Evolutionary conservation across 2,797 vertebrate species (phyloP).

Genomic region (Siniperca undulata): DNA sequence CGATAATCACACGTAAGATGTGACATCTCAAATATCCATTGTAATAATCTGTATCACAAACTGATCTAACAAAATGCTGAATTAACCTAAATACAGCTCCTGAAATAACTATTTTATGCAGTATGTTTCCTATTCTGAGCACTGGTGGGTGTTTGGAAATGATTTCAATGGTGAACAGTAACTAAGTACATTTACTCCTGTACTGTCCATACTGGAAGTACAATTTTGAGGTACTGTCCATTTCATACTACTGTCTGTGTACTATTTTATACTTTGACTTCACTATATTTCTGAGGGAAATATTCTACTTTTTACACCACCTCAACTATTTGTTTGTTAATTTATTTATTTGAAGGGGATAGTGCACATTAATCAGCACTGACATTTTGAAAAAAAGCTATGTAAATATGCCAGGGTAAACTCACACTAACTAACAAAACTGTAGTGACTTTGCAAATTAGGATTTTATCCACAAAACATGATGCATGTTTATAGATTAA

Average conservation of each 20-base stretch:
- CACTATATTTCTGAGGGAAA: neutral
- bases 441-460: neutral
- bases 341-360: neutral
- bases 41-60: slow-evolving; percentile 26
- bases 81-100: slow-evolving; percentile 36
- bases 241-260: neutral
- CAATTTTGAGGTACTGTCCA: neutral
- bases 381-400: neutral
- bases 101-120: slow-evolving; percentile 3
- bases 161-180: neutral
- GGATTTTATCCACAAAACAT: neutral
- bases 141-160: neutral
- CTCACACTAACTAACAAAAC: neutral
- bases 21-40: slow-evolving; percentile 20
- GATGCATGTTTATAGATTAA: neutral
- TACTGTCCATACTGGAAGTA: neutral
- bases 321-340: neutral
- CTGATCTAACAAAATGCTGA: slow-evolving; percentile 13
- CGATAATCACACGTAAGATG: slow-evolving; percentile 27
- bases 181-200: neutral
- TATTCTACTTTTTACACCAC: slow-evolving; percentile 3
- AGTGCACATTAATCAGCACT: neutral
- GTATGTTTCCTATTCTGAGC: neutral
- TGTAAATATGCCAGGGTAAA: neutral
- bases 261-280: neutral